Evolutionary conservation across 92 coral and sea anemone genomes (phyloP).

Genomic region (Zoanthus sansibaricus): DNA sequence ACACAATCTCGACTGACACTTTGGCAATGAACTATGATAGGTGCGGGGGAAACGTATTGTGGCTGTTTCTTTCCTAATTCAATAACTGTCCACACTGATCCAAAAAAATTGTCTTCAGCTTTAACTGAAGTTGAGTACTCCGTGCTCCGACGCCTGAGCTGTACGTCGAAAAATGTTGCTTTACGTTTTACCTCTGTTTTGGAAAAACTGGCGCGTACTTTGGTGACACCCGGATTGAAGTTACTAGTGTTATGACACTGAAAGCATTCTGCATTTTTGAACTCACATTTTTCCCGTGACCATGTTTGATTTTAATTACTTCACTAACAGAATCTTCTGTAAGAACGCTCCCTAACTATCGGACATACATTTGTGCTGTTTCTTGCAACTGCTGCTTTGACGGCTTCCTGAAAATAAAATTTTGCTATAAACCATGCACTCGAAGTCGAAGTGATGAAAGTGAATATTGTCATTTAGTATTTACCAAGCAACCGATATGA

Average conservation of each 20-base stretch:
- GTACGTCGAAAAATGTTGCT: constrained; percentile 4
- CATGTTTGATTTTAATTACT: not conserved
- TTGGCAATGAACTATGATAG: not conserved
- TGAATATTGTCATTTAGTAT: no score
- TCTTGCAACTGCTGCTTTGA: constrained; percentile 3
- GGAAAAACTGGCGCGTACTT: not conserved
- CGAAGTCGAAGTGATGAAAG: not conserved
- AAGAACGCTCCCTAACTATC: not conserved
- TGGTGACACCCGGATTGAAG: not conserved
- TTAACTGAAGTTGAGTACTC: not conserved
- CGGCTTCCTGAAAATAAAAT: constrained; percentile 21
- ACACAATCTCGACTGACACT: constrained; percentile 31
- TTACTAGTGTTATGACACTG: not conserved
- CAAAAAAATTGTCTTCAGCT: constrained; percentile 3
- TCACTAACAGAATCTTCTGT: not conserved
- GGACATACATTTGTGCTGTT: not conserved
- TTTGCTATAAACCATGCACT: not conserved
- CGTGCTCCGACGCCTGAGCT: not conserved
- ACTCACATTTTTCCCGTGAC: not conserved
- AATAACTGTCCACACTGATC: not conserved
- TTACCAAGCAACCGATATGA: no score
- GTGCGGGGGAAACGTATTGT: not conserved
- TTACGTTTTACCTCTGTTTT: not conserved
- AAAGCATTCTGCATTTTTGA: not conserved
- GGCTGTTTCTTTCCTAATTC: not conserved